These are phyloP conservation scores for Poecilia gillii DNA, from an alignment of 2,797 vertebrate species.

Conservation along the genomic window DNA sequence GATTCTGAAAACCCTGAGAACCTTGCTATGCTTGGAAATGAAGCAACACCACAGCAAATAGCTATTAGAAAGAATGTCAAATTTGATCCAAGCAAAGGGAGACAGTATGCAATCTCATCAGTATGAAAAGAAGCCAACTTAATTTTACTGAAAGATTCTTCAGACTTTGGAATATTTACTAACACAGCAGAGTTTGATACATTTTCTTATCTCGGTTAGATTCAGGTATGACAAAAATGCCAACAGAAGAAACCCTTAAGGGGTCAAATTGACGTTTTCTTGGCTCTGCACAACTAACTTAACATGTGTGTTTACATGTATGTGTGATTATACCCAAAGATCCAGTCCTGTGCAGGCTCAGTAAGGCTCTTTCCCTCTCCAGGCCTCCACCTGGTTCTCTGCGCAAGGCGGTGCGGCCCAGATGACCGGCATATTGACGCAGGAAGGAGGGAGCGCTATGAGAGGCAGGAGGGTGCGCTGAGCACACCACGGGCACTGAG, in stretches of 20 bases:
- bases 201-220: neutral
- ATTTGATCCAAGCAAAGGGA: neutral
- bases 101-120: no score
- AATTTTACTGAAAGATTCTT: no score
- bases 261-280: neutral
- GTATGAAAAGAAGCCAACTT: no score
- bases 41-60: neutral
- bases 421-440: conserved; percentile 83
- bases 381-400: conserved; percentile 79
- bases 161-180: no score
- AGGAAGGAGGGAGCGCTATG: conserved; percentile 86
- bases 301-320: conserved; percentile 4
- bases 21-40: neutral
- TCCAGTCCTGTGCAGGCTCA: conserved; percentile 84
- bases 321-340: conserved; percentile 78
- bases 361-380: conserved; percentile 80
- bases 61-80: neutral
- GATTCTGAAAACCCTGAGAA: neutral
- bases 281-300: conserved; percentile 7
- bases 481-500: conserved; percentile 81
- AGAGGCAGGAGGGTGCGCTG: conserved; percentile 80
- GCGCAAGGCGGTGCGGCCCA: conserved; percentile 81
- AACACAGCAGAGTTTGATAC: neutral
- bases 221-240: neutral
- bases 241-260: neutral